Percentiles rank a stretch among this genome's conserved stretches.
phyloP scores from a whole-genome alignment of 2,797 vertebrate genomes.

The Nyctalus aviator region DNA sequence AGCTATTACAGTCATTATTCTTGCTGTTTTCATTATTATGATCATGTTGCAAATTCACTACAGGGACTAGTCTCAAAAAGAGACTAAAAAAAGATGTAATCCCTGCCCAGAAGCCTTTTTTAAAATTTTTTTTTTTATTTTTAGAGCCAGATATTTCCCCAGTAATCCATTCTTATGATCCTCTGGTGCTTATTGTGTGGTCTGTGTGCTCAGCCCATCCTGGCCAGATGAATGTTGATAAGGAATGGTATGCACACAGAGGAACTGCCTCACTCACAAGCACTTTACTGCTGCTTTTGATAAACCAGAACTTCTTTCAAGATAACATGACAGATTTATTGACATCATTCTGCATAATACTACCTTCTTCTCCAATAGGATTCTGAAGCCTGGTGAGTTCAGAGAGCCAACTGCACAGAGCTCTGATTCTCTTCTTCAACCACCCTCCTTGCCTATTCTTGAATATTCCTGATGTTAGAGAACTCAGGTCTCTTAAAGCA shows the following conservation, averaged over 20 bases:
- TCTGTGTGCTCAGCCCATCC: not conserved
- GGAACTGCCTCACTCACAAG: not conserved
- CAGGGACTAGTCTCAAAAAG: not conserved
- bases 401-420: not conserved
- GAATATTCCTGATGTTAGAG: not conserved
- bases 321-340: not conserved
- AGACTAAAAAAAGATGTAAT: conserved; percentile 9
- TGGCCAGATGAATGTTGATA: not conserved
- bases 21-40: conserved; percentile 34
- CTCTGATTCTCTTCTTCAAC: not conserved
- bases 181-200: not conserved
- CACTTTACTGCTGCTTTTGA: not conserved
- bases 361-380: not conserved
- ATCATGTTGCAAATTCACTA: conserved; percentile 47
- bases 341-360: not conserved
- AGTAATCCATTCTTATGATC: not conserved
- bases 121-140: no score
- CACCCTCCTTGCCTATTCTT: not conserved
- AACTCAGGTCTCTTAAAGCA: not conserved
- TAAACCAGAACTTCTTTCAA: conserved; percentile 8
- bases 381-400: not conserved
- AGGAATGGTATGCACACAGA: not conserved
- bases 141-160: not conserved
- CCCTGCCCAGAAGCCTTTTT: conserved; percentile 41
- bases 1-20: conserved; percentile 3